Evolutionary conservation across 1,140 invertebrate species (phyloP).

Genomic region (Drepana arcuata): DNA sequence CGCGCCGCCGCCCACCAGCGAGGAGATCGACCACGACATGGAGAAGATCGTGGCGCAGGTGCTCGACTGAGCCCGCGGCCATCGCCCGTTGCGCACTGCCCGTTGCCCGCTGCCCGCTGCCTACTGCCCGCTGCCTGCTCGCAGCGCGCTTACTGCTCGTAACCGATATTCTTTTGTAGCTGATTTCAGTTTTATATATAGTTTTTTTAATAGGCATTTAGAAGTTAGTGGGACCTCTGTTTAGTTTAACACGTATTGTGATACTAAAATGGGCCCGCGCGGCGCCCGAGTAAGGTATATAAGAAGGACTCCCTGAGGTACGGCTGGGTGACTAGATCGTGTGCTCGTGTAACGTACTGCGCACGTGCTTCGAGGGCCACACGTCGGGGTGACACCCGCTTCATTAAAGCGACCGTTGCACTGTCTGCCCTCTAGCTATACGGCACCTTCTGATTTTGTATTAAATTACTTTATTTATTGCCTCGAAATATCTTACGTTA

Average conservation of each 20-base stretch:
- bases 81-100: background rate
- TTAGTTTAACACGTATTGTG: constrained; percentile 63
- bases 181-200: constrained; percentile 42
- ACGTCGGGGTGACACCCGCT: no score
- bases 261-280: constrained; percentile 51
- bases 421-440: no score
- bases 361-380: no score
- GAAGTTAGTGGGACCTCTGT: constrained; percentile 45
- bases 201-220: constrained; percentile 45
- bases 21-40: constrained; percentile 80
- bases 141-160: constrained; percentile 15
- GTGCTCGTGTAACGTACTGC: no score
- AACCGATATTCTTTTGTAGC: constrained; percentile 31
- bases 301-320: no score
- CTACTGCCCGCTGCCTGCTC: background rate
- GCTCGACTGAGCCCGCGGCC: constrained; percentile 36
- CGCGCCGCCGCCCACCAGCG: constrained; percentile 36
- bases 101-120: background rate
- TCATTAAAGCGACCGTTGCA: no score
- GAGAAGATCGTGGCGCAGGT: constrained; percentile 83
- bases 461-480: no score
- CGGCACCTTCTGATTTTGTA: no score
- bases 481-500: no score
- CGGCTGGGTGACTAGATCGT: no score
- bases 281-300: constrained; percentile 48